Conservation (phyloP, 2,113 vertebrate species). For the Meleagris gallopavo region DNA sequence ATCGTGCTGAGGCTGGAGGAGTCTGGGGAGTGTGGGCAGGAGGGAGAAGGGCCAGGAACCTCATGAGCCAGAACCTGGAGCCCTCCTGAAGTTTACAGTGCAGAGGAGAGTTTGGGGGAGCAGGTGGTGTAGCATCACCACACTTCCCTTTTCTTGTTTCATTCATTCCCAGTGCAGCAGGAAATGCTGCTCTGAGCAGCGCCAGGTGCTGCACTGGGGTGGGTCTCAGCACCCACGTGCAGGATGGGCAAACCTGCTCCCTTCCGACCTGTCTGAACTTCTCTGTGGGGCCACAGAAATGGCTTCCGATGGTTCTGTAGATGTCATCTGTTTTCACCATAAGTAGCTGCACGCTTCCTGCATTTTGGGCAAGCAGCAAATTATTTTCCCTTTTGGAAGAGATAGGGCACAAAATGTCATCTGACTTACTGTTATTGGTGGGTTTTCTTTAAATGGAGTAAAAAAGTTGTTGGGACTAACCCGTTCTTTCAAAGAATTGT, state of each 20-base stretch:
- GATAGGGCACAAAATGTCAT: neutral
- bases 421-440: neutral
- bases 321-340: neutral
- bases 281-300: neutral
- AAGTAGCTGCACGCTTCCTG: neutral
- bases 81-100: slow-evolving; percentile 45
- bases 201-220: too few species aligned
- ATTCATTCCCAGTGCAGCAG: neutral
- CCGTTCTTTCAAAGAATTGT: neutral
- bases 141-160: neutral
- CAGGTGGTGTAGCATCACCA: neutral
- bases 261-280: neutral
- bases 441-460: neutral
- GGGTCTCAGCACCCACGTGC: neutral
- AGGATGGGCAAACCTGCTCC: neutral
- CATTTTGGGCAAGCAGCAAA: neutral
- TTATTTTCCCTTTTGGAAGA: neutral
- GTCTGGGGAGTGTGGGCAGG: neutral
- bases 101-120: neutral
- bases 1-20: slow-evolving; percentile 48
- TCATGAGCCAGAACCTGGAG: slow-evolving; percentile 6
- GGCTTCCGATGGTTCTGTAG: neutral
- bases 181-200: neutral
- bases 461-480: neutral
- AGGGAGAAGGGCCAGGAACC: neutral